Evolutionary conservation across 1,140 invertebrate species (phyloP).

Genomic region (Cydia amplana): DNA sequence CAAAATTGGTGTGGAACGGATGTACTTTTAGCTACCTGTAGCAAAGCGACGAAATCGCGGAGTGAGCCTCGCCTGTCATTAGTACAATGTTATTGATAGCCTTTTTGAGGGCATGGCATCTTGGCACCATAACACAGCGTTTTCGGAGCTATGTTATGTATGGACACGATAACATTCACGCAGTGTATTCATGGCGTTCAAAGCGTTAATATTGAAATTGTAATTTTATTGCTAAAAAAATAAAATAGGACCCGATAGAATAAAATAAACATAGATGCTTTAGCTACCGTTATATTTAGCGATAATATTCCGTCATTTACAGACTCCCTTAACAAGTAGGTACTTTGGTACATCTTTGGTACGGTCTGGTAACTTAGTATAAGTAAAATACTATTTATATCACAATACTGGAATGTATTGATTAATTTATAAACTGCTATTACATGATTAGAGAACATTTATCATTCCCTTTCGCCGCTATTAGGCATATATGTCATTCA

Average conservation of each 20-base stretch:
- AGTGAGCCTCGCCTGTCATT: too few species aligned
- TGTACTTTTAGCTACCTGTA: too few species aligned
- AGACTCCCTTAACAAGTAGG: conserved; percentile 35
- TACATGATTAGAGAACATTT: neutral
- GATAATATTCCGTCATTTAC: conserved; percentile 43
- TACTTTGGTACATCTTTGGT: conserved; percentile 39
- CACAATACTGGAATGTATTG: conserved; percentile 29
- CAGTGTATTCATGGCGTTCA: too few species aligned
- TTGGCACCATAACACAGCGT: too few species aligned
- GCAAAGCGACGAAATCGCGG: too few species aligned
- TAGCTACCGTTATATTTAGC: conserved; percentile 54
- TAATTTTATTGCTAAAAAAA: too few species aligned
- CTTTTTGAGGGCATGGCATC: too few species aligned
- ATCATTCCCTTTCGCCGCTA: neutral
- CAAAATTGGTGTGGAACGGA: too few species aligned
- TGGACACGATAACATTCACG: too few species aligned
- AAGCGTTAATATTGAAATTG: too few species aligned
- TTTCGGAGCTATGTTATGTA: too few species aligned
- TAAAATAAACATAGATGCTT: conserved; percentile 42
- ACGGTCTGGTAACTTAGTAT: conserved; percentile 24
- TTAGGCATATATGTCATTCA: neutral
- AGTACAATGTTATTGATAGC: too few species aligned
- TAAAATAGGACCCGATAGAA: neutral
- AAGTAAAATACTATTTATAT: conserved; percentile 12
- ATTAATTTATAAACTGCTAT: neutral